Evolutionary conservation across 1,140 invertebrate genomes (phyloP), one percentile per base, ranked within the genome.

Genomic region (Mycetomoellerius zeteki): DNA sequence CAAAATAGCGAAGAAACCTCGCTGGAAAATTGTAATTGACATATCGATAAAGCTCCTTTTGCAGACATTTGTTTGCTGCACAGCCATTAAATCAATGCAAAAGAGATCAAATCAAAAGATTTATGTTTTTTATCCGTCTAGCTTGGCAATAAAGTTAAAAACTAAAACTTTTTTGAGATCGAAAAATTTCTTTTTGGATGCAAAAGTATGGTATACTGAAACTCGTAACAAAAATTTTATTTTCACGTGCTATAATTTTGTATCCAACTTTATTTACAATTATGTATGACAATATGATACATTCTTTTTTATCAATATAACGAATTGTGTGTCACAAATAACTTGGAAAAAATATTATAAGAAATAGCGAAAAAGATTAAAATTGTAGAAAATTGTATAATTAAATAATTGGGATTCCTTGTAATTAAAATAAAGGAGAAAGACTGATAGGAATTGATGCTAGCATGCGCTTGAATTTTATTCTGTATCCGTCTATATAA

Each of bases 1-100:
- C 47, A 16, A 50, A 50, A 50, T 50, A 50, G 37, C 8, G 27
- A 64, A 27, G 16, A 33, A n/a, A 64, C 4, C 6, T 84, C 14
- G 7, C 62, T 12, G 80, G 14, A 33, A 24, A 54, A 58, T 47
- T 24, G 7, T 67, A 80, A 80, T 60, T 60, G 12, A 12, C 43
- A 12, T 30, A 47, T 82, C 52, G 67, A 82, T 21, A 73, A 47
- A 72, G 3, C 33, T 19, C 2, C 19, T 47, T 14, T 30, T 27
- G 8, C 12, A 19, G n/a, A 37, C 12, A 14, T 37, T 33, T 19
- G 12, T 56, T 60, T 16, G 19, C 37, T 8, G 33, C 65, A 10
- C 14, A 21, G 21, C 5, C 5, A 14, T 10, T 50, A 24, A 7
- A 30, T 60, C 24, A 37, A 21, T n/a, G 14, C 7, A 14, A n/a